Conservation (phyloP, 2,797 vertebrate genomes). For the Crenichthys baileyi region DNA sequence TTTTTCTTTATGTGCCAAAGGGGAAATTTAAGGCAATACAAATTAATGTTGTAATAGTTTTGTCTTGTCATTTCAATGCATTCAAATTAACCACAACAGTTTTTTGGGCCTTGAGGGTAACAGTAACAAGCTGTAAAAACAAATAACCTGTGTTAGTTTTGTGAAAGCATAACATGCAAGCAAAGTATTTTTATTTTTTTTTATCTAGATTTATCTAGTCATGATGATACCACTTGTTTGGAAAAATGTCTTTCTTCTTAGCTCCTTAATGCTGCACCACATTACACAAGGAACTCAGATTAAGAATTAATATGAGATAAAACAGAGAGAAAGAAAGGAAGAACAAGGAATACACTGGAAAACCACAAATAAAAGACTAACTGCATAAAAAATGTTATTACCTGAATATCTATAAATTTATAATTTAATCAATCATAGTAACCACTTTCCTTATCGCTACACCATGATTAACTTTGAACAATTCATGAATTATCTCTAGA, state of each 20-base stretch:
- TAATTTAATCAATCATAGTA: background rate
- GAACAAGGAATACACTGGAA: background rate
- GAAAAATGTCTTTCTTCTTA: background rate
- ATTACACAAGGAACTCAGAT: background rate
- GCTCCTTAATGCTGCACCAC: background rate
- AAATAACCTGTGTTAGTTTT: slow-evolving; percentile 6
- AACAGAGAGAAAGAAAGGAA: background rate
- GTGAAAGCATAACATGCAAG: background rate
- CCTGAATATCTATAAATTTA: background rate
- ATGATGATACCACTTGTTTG: background rate
- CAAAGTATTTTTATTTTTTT: background rate
- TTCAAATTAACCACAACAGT: slow-evolving; percentile 9
- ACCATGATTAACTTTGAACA: background rate
- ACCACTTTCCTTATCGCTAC: background rate
- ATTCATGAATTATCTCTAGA: background rate
- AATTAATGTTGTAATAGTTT: background rate
- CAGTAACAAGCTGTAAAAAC: slow-evolving; percentile 8
- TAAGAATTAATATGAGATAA: background rate
- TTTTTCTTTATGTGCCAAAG: slow-evolving; percentile 8
- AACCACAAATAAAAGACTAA: background rate
- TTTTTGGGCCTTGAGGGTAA: slow-evolving; percentile 9
- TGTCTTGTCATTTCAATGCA: slow-evolving; percentile 16
- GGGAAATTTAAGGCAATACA: slow-evolving; percentile 12
- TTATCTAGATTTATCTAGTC: background rate
- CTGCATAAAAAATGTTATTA: background rate